Evolutionary conservation across 2,797 vertebrate genomes (phyloP).

Genomic region (Siniperca scherzeri): DNA sequence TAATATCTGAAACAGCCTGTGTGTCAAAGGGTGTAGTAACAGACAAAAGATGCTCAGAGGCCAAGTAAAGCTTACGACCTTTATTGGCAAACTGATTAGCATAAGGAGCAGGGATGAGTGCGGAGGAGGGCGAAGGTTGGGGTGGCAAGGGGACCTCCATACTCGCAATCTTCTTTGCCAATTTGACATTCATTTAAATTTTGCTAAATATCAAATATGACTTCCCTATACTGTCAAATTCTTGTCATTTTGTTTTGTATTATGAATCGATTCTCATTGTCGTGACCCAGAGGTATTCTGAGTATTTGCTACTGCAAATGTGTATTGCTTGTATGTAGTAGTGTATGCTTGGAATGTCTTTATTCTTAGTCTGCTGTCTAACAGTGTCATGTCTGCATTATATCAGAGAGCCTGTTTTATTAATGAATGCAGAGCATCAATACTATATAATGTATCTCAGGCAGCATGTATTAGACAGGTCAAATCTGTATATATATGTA

Average conservation of each 20-base stretch:
- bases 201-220: neutral
- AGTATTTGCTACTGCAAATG: neutral
- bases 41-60: too few relatives aligned
- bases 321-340: too few relatives aligned
- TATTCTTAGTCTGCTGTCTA: neutral
- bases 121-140: too few relatives aligned
- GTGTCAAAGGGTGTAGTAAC: too few relatives aligned
- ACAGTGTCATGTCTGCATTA: neutral
- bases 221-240: neutral
- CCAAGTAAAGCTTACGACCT: too few relatives aligned
- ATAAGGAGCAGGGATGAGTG: too few relatives aligned
- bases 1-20: too few relatives aligned
- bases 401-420: neutral
- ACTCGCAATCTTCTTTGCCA: too few relatives aligned
- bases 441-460: neutral
- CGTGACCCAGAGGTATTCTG: neutral
- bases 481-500: neutral
- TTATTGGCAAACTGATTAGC: too few relatives aligned
- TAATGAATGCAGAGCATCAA: neutral
- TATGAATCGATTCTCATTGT: neutral
- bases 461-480: neutral
- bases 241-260: neutral
- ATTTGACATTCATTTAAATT: too few relatives aligned
- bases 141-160: too few relatives aligned
- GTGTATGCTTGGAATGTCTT: neutral